These are phyloP conservation scores for Arbacia lixula DNA, from an alignment of 53 echinoderm and acorn worm species.

Conservation along the genomic window DNA sequence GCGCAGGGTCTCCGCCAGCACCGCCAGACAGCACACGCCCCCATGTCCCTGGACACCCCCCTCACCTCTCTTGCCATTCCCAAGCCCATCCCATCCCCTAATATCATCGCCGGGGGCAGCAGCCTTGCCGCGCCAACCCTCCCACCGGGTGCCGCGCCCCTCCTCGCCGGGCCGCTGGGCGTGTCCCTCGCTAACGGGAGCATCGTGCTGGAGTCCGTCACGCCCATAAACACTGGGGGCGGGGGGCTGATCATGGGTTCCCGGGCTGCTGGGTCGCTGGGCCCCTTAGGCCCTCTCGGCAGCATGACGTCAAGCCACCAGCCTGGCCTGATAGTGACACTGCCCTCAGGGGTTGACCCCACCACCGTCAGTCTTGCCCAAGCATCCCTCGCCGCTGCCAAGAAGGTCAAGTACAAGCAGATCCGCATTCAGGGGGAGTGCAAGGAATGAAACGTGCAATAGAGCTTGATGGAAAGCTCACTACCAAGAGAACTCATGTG, in stretches of 20 bases:
- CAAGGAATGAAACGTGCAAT: constrained; percentile 53
- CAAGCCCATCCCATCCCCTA: constrained; percentile 15
- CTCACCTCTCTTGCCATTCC: constrained; percentile 24
- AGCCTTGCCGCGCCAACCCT: constrained; percentile 60
- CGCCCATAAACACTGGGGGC: constrained; percentile 53
- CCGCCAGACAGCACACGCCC: constrained; percentile 75
- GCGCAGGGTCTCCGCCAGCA: constrained; percentile 95
- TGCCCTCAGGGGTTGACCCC: constrained; percentile 72
- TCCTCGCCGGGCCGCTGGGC: constrained; percentile 71
- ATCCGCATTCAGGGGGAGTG: constrained; percentile 37
- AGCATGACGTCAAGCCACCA: constrained; percentile 72
- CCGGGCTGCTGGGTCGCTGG: constrained; percentile 41
- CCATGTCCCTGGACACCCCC: constrained; percentile 66
- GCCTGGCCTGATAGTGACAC: constrained; percentile 82
- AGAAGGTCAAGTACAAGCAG: constrained; percentile 48
- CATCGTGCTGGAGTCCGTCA: constrained; percentile 72
- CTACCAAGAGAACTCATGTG: not conserved
- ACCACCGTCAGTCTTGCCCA: constrained; percentile 40
- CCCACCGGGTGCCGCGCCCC: constrained; percentile 39
- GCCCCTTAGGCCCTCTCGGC: too few relatives aligned
- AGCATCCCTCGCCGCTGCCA: constrained; percentile 59
- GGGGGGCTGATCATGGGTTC: constrained; percentile 69
- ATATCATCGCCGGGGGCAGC: not conserved
- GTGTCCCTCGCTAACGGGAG: constrained; percentile 79
- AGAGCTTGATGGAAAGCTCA: not conserved